phyloP scores from a whole-genome alignment of 2,797 vertebrate species.

The Rhincodon typus region DNA sequence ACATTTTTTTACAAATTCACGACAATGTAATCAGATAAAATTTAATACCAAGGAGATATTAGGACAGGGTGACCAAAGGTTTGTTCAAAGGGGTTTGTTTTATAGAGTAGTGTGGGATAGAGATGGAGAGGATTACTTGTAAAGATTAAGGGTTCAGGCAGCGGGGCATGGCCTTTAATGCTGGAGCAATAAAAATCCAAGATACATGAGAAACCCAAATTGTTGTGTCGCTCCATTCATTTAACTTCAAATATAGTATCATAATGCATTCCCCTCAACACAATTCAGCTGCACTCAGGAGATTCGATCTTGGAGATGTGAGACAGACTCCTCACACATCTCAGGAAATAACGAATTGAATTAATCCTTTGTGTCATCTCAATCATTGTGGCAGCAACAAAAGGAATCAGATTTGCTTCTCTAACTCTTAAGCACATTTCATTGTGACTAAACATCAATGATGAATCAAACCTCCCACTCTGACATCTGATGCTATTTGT shows the following conservation, averaged over 20 bases:
- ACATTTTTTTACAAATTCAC: not conserved
- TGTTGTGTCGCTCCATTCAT: not conserved
- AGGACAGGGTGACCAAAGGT: not conserved
- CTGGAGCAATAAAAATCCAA: not conserved
- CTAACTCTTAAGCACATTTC: not conserved
- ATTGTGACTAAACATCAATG: not conserved
- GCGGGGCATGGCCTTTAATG: not conserved
- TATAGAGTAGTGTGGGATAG: not conserved
- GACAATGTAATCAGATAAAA: not conserved
- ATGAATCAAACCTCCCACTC: not conserved
- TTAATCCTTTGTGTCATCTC: not conserved
- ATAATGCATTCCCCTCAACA: not conserved
- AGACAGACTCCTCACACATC: not conserved
- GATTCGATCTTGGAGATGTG: not conserved
- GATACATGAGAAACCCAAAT: not conserved
- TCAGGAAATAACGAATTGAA: not conserved
- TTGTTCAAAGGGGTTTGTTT: not conserved
- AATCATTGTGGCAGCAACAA: not conserved
- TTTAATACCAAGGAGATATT: not conserved
- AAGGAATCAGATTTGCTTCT: not conserved
- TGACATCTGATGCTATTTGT: slow-evolving; percentile 9
- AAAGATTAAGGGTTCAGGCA: not conserved
- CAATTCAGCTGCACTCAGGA: not conserved
- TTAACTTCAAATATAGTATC: not conserved
- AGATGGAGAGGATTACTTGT: not conserved